phyloP scores from a whole-genome alignment of 2,797 vertebrate genomes.

The Silurus aristotelis region DNA sequence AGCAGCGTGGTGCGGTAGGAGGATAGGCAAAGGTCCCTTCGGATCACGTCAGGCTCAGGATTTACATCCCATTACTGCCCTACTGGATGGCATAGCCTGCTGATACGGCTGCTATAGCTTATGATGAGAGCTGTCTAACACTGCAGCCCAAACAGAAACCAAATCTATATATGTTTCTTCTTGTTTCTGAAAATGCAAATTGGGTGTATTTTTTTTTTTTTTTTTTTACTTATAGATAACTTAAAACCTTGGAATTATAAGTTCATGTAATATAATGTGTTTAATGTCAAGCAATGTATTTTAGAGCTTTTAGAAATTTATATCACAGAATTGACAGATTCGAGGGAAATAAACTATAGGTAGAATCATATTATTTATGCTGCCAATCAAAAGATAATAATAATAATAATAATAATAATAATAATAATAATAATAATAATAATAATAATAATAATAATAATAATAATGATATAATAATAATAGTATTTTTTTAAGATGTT shows the following conservation, averaged over 20 bases:
- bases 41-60: constrained; percentile 67
- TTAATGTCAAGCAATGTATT: neutral
- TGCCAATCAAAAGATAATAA: neutral
- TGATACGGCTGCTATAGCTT: constrained; percentile 12
- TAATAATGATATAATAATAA: too few species aligned
- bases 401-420: too few species aligned
- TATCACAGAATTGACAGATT: neutral
- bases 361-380: neutral
- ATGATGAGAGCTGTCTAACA: constrained; percentile 10
- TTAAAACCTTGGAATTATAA: neutral
- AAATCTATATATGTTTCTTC: neutral
- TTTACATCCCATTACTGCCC: constrained; percentile 66
- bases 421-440: too few species aligned
- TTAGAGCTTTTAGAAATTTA: neutral
- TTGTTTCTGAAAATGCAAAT: neutral
- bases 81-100: constrained; percentile 46
- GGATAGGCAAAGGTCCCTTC: constrained; percentile 74
- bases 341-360: too few species aligned
- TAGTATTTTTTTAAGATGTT: too few species aligned
- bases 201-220: too few species aligned
- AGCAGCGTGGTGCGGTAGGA: constrained; percentile 75
- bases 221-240: neutral
- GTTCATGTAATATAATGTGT: neutral
- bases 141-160: constrained; percentile 25
- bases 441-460: too few species aligned